Evolutionary conservation across 64 coral and sea anemone genomes (phyloP).

Genomic region (Trachythela sp.): DNA sequence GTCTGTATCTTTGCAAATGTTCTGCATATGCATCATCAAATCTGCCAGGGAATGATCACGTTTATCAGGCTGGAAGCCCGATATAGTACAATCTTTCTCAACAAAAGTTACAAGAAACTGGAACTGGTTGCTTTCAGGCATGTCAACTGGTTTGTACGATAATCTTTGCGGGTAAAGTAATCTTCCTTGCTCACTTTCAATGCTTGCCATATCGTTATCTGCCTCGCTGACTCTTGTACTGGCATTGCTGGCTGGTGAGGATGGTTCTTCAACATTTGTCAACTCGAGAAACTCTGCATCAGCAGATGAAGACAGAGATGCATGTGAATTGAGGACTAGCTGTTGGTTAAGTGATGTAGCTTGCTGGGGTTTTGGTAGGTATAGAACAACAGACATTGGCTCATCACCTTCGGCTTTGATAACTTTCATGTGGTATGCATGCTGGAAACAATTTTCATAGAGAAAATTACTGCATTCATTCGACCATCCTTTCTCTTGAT

Average conservation of each 20-base stretch:
- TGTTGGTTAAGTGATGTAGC: background rate
- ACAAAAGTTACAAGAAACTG: background rate
- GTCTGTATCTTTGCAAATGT: background rate
- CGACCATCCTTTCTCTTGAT: background rate
- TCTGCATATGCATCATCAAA: background rate
- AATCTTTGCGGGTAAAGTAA: background rate
- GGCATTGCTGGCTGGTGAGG: background rate
- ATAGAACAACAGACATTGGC: background rate
- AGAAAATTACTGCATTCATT: background rate
- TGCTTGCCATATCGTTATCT: background rate
- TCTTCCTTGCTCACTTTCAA: background rate
- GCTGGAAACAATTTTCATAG: background rate
- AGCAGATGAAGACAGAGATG: background rate
- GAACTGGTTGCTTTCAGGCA: background rate
- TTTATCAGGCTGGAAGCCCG: background rate
- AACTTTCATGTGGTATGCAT: background rate
- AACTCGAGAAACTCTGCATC: background rate
- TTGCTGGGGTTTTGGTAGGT: background rate
- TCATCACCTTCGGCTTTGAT: background rate
- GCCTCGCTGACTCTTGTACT: background rate
- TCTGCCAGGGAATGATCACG: background rate
- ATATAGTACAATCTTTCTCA: constrained; percentile 5
- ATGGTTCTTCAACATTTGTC: background rate
- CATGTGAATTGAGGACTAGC: background rate
- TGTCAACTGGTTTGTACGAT: background rate